Percentiles rank a stretch among this genome's conserved stretches.
phyloP scores from a whole-genome alignment of 2,797 vertebrate species.

The Myioborus melanocephalus region DNA sequence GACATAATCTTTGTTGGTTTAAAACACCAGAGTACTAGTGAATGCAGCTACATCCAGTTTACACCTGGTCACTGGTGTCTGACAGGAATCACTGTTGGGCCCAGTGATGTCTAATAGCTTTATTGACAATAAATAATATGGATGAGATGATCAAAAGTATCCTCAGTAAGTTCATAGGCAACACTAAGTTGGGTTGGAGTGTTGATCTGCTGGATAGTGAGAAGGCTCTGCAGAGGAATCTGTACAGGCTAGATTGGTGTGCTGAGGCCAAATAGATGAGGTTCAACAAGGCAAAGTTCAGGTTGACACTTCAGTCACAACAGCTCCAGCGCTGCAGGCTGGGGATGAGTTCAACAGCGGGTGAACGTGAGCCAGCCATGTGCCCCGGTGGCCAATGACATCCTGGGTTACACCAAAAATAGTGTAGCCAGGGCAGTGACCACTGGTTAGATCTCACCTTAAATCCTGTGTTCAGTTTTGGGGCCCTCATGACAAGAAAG shows the following conservation, averaged over 20 bases:
- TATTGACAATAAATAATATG: not conserved
- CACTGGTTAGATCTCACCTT: too few relatives aligned
- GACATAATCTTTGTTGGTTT: not conserved
- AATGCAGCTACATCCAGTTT: too few relatives aligned
- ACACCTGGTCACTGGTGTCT: not conserved
- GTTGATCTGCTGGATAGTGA: not conserved
- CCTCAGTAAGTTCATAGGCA: not conserved
- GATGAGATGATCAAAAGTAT: not conserved
- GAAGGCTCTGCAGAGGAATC: not conserved
- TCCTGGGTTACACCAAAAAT: not conserved
- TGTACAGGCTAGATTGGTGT: accelerated
- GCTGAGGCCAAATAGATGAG: not conserved
- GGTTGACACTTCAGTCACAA: not conserved
- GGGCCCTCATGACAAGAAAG: not conserved
- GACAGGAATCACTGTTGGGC: too few relatives aligned
- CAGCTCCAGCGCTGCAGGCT: not conserved
- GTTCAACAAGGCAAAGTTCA: not conserved
- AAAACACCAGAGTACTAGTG: not conserved
- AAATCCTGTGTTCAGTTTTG: not conserved
- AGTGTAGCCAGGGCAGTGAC: too few relatives aligned
- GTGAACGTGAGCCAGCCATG: not conserved
- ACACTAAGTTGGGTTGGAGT: not conserved
- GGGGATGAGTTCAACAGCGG: accelerated
- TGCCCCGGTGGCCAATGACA: not conserved
- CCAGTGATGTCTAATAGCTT: not conserved